Evolutionary conservation across 2,888 invertebrate genomes (phyloP).

Genomic region (Dynastes hyllus): DNA sequence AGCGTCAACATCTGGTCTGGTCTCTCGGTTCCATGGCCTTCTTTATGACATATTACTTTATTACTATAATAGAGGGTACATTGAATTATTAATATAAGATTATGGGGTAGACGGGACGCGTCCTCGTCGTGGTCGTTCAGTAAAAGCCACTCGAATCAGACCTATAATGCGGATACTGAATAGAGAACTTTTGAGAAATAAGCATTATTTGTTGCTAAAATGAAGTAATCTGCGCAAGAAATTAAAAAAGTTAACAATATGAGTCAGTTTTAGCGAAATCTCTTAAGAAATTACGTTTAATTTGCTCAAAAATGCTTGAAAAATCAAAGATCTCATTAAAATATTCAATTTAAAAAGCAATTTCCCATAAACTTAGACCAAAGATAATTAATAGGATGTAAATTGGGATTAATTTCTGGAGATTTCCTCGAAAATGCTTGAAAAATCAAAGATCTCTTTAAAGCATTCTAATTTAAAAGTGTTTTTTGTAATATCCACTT

Average conservation of each 20-base stretch:
- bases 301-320: background rate
- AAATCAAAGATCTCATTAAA: background rate
- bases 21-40: slow-evolving; percentile 51
- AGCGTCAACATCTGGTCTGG: slow-evolving; percentile 69
- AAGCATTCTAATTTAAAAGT: background rate
- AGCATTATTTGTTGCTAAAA: too few species aligned
- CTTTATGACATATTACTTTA: slow-evolving; percentile 72
- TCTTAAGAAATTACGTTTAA: background rate
- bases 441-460: background rate
- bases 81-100: slow-evolving; percentile 73
- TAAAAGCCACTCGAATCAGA: slow-evolving; percentile 20
- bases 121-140: background rate
- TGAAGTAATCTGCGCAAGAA: too few species aligned
- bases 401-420: too few species aligned
- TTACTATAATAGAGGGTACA: slow-evolving; percentile 72
- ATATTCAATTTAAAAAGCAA: too few species aligned
- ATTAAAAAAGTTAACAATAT: background rate
- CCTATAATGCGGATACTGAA: too few species aligned
- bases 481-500: background rate
- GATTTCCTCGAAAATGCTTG: background rate
- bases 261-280: background rate
- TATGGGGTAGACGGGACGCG: slow-evolving; percentile 60
- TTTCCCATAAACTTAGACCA: too few species aligned
- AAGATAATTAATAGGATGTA: too few species aligned
- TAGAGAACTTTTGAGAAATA: too few species aligned